phyloP scores from a whole-genome alignment of 2,113 vertebrate genomes.

The Macquaria ambigua region DNA sequence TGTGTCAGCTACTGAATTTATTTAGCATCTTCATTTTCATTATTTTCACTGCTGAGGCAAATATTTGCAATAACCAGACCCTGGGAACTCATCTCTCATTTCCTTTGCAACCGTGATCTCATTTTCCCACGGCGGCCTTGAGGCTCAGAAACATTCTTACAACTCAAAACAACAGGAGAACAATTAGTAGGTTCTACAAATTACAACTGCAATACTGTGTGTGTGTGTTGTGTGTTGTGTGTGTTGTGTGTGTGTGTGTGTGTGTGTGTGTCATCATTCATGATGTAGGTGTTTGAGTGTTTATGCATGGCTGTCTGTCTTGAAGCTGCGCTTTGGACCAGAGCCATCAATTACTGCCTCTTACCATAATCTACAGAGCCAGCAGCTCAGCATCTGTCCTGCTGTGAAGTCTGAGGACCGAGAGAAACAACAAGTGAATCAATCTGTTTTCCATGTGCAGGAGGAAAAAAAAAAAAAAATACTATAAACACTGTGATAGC shows the following conservation, averaged over 20 bases:
- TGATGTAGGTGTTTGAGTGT: not conserved
- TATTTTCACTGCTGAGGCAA: constrained; percentile 25
- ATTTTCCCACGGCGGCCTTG: not conserved
- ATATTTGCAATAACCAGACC: constrained; percentile 30
- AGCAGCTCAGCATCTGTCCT: not conserved
- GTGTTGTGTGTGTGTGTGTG: not conserved
- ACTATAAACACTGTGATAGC: not conserved
- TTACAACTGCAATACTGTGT: not conserved
- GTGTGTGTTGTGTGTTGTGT: no score
- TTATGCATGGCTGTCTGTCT: not conserved
- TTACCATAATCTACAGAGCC: not conserved
- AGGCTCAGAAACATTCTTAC: not conserved
- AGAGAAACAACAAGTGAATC: constrained; percentile 24
- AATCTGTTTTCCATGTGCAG: constrained; percentile 10
- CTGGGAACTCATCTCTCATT: constrained; percentile 39
- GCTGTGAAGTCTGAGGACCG: constrained; percentile 2
- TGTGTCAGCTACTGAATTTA: constrained; percentile 32
- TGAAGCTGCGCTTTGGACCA: constrained; percentile 19
- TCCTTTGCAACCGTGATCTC: constrained; percentile 14
- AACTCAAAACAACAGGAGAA: constrained; percentile 7
- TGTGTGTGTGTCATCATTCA: not conserved
- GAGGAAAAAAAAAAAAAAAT: constrained; percentile 3
- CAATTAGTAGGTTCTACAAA: not conserved
- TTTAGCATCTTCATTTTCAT: constrained; percentile 32
- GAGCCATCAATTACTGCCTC: constrained; percentile 8